phyloP scores from a whole-genome alignment of 2,888 invertebrate genomes.

The Calameuta filiformis region DNA sequence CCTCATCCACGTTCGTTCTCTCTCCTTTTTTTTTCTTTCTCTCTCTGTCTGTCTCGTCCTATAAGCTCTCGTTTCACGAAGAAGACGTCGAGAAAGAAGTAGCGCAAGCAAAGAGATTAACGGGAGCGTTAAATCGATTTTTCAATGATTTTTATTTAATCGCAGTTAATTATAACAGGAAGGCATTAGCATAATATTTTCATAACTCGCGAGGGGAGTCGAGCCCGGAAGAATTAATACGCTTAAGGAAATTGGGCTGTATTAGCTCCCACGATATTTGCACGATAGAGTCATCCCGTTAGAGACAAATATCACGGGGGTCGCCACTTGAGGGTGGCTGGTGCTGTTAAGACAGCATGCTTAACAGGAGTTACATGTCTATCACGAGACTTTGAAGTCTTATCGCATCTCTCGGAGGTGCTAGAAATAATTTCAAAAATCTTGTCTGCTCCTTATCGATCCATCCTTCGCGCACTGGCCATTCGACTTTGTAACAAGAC shows the following conservation, averaged over 20 bases:
- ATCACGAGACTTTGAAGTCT: background rate
- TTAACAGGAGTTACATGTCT: no score
- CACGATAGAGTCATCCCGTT: no score
- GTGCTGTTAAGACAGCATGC: no score
- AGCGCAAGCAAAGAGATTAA: background rate
- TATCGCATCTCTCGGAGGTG: background rate
- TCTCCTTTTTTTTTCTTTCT: background rate
- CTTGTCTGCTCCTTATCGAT: background rate
- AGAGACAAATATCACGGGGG: no score
- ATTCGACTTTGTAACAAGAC: background rate
- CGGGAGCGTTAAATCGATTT: constrained; percentile 15
- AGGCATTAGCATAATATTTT: constrained; percentile 5
- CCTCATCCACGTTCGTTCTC: background rate
- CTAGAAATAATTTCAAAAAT: background rate
- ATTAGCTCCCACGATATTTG: background rate
- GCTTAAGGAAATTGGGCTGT: background rate
- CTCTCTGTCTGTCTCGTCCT: background rate
- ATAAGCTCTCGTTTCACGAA: background rate
- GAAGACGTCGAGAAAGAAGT: no score
- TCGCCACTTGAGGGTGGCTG: no score
- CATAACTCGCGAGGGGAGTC: background rate
- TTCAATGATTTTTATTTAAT: constrained; percentile 39
- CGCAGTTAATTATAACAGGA: constrained; percentile 10
- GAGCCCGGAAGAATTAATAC: background rate
- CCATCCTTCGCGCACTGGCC: background rate